Evolutionary conservation across 1,140 invertebrate genomes (phyloP).

Genomic region (Anastrepha ludens): DNA sequence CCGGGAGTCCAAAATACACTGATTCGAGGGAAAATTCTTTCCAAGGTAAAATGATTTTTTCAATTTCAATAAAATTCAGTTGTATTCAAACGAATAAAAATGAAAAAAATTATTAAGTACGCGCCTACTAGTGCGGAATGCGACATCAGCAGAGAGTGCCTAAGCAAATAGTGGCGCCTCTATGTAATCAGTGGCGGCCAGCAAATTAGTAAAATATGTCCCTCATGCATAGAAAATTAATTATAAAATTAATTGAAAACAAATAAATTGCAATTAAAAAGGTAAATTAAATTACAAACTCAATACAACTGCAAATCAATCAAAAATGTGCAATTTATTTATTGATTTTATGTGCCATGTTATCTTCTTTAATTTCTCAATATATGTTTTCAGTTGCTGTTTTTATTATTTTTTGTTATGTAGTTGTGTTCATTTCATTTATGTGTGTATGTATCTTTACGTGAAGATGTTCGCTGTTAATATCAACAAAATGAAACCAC

Average conservation of each 20-base stretch:
- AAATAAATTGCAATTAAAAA: constrained; percentile 30
- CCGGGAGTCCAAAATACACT: too few species aligned
- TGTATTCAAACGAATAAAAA: too few species aligned
- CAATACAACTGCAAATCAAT: constrained; percentile 11
- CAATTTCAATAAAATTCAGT: too few species aligned
- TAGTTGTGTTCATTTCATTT: neutral
- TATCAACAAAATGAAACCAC: constrained; percentile 28
- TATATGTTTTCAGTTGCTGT: neutral
- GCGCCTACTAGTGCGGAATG: too few species aligned
- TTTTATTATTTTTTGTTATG: neutral
- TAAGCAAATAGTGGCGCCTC: neutral
- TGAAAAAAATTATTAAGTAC: too few species aligned
- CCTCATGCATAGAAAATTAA: neutral
- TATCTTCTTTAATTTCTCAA: neutral
- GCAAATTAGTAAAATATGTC: neutral
- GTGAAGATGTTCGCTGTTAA: neutral
- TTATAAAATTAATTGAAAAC: neutral
- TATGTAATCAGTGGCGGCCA: neutral
- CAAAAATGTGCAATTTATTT: constrained; percentile 27
- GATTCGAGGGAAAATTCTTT: too few species aligned
- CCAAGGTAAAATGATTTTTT: too few species aligned
- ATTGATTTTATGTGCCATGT: constrained; percentile 21
- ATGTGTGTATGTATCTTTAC: neutral
- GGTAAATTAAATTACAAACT: neutral
- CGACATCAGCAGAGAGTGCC: too few species aligned